Conservation (phyloP, 2,113 vertebrate species). For the Sterna hirundo region DNA sequence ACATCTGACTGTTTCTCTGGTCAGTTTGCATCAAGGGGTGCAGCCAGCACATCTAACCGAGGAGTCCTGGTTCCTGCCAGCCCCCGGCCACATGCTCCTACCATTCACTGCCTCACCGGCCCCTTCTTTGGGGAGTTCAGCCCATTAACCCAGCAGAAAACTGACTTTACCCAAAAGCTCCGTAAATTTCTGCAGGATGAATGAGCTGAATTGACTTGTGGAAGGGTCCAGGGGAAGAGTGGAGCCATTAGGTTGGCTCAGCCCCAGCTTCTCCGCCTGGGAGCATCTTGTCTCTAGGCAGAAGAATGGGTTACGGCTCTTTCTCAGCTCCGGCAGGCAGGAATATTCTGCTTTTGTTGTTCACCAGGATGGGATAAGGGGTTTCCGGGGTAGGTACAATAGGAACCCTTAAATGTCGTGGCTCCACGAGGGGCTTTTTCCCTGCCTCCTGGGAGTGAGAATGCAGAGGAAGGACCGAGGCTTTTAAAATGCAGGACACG, state of each 20-base stretch:
- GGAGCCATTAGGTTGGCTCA: not conserved
- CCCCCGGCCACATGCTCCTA: not conserved
- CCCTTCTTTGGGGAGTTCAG: not conserved
- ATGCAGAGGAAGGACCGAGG: not conserved
- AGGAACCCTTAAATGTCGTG: not conserved
- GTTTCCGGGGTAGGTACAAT: not conserved
- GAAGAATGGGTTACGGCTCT: not conserved
- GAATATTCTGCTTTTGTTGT: not conserved
- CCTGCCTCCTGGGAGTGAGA: not conserved
- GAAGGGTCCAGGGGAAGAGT: not conserved
- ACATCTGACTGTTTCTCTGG: not conserved
- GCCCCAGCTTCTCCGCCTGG: not conserved
- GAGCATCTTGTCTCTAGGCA: not conserved
- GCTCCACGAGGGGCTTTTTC: accelerated
- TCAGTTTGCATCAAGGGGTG: not conserved
- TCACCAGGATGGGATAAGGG: not conserved
- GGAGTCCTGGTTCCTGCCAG: not conserved
- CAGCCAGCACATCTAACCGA: not conserved
- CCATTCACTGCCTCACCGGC: accelerated
- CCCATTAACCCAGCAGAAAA: not conserved
- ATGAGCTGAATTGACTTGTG: not conserved
- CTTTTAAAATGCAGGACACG: not conserved
- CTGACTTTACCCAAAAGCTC: not conserved
- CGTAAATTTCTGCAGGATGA: not conserved
- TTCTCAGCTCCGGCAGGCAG: accelerated